These are phyloP conservation scores for Darevskia nairensis DNA, from an alignment of 2,797 vertebrate species.

Conservation along the genomic window DNA sequence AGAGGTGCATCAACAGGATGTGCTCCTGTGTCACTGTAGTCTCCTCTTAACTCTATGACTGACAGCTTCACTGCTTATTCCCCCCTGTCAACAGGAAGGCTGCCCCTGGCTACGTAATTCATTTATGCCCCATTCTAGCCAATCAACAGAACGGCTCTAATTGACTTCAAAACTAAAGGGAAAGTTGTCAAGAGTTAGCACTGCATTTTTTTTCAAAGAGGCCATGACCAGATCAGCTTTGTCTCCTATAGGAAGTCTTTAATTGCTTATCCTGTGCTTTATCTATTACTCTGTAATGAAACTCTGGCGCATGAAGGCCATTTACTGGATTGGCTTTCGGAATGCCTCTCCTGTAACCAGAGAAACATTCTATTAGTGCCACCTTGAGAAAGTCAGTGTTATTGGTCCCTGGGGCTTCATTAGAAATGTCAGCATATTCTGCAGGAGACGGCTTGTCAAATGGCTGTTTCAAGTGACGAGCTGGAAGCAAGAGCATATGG, in stretches of 20 bases:
- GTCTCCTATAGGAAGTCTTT: background rate
- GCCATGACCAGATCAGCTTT: background rate
- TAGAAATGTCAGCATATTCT: background rate
- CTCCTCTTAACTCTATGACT: too few species aligned
- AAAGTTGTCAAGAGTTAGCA: background rate
- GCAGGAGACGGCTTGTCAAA: background rate
- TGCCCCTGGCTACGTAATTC: background rate
- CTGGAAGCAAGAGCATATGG: background rate
- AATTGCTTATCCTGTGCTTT: background rate
- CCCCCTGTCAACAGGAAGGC: background rate
- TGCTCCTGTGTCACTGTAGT: too few species aligned
- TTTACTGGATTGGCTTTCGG: accelerated
- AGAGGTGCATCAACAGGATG: too few species aligned
- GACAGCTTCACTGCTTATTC: background rate
- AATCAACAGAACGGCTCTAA: background rate
- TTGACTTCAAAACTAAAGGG: background rate
- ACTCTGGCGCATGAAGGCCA: background rate
- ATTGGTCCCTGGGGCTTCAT: background rate
- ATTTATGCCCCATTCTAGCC: background rate
- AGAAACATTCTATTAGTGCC: constrained; percentile 1
- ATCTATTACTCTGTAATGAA: background rate
- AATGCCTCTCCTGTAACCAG: background rate
- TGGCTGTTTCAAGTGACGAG: background rate
- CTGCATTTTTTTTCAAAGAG: background rate
- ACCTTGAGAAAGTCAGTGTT: constrained; percentile 2